These are phyloP conservation scores for Octopus bimaculoides DNA, from an alignment of 1,140 invertebrate genomes.

Conservation along the genomic window DNA sequence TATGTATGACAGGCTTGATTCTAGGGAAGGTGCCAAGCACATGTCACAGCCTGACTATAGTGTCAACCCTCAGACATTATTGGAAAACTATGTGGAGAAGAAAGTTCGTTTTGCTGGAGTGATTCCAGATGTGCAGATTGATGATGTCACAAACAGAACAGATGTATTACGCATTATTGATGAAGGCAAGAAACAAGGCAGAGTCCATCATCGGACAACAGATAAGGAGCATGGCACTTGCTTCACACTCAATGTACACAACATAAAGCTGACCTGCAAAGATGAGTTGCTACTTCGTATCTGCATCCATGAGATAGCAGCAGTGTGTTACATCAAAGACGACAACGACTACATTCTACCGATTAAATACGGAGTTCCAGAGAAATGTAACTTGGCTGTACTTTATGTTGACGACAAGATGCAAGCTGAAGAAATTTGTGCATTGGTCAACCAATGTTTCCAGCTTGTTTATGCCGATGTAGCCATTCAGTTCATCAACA, in stretches of 20 bases:
- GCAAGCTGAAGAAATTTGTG: constrained; percentile 46
- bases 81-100: constrained; percentile 36
- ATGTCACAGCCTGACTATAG: constrained; percentile 30
- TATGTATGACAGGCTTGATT: constrained; percentile 20
- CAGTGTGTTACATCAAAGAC: constrained; percentile 55
- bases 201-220: constrained; percentile 37
- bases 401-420: constrained; percentile 45
- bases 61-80: constrained; percentile 29
- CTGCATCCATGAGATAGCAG: constrained; percentile 54
- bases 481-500: constrained; percentile 43
- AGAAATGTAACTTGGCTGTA: constrained; percentile 46
- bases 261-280: constrained; percentile 39
- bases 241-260: constrained; percentile 48
- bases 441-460: constrained; percentile 49
- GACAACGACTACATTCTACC: constrained; percentile 50
- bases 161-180: constrained; percentile 53
- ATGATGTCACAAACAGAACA: constrained; percentile 54
- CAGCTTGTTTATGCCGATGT: constrained; percentile 50
- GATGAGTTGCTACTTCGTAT: constrained; percentile 39
- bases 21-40: neutral
- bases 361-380: constrained; percentile 52
- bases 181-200: constrained; percentile 49
- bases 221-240: constrained; percentile 39
- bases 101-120: constrained; percentile 46
- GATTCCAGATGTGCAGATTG: constrained; percentile 47